Evolutionary conservation across 2,888 invertebrate genomes (phyloP).

Genomic region (Drosophila setosimentum): DNA sequence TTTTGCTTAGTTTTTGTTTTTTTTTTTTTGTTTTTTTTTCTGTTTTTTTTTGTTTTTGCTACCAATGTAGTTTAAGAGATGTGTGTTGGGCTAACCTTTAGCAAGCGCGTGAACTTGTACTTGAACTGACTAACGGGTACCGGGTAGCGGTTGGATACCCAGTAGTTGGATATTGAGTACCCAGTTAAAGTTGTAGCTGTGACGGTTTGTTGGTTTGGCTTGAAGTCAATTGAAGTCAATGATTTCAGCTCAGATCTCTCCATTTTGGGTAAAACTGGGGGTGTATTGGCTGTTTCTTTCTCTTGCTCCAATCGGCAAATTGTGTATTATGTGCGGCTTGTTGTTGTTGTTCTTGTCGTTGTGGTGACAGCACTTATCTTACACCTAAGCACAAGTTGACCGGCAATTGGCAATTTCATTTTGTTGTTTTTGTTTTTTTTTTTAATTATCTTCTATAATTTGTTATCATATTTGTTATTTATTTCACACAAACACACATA

Average conservation of each 20-base stretch:
- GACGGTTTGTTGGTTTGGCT: constrained; percentile 40
- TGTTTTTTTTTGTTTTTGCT: constrained; percentile 57
- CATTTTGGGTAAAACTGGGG: constrained; percentile 52
- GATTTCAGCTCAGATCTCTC: constrained; percentile 67
- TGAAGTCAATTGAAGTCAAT: constrained; percentile 52
- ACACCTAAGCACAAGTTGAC: constrained; percentile 67
- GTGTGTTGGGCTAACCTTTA: constrained; percentile 76
- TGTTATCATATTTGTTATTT: constrained; percentile 17
- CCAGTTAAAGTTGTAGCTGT: constrained; percentile 55
- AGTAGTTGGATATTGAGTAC: constrained; percentile 40
- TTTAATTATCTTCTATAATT: too few species aligned
- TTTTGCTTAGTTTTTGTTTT: constrained; percentile 36
- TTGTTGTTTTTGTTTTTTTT: too few species aligned
- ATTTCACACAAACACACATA: constrained; percentile 13
- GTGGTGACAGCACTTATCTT: constrained; percentile 42
- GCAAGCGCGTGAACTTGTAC: constrained; percentile 77
- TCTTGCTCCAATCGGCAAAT: constrained; percentile 51
- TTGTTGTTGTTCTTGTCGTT: constrained; percentile 29
- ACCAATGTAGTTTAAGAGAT: constrained; percentile 68
- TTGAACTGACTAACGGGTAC: constrained; percentile 69
- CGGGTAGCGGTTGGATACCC: constrained; percentile 45
- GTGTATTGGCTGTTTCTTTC: constrained; percentile 49
- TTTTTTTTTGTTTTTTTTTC: constrained; percentile 34
- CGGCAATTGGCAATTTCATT: constrained; percentile 53
- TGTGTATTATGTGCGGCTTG: constrained; percentile 61